phyloP scores from a whole-genome alignment of 2,113 vertebrate genomes.

The Apteryx owenii region DNA sequence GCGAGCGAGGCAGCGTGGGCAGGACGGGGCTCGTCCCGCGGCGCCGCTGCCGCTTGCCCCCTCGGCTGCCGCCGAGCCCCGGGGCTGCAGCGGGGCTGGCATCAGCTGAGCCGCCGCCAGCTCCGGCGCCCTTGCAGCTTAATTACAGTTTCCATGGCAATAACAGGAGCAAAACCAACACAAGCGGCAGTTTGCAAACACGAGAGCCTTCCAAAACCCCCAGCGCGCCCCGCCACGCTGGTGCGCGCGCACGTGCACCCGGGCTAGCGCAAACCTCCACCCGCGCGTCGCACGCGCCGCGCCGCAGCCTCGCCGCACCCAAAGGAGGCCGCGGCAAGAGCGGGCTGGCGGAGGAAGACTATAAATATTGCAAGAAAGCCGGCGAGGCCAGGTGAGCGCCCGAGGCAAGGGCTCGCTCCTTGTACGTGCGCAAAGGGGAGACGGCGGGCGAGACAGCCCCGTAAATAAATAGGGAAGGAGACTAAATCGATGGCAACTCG shows the following conservation, averaged over 20 bases:
- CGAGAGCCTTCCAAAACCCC: background rate
- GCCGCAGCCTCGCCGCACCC: background rate
- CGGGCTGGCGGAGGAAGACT: background rate
- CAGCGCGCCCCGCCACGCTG: fast-evolving
- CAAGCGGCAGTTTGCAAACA: conserved; percentile 53
- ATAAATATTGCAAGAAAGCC: too few relatives aligned
- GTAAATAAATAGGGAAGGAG: conserved; percentile 23
- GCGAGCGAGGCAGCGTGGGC: background rate
- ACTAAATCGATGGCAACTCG: conserved; percentile 2
- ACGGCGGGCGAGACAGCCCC: background rate
- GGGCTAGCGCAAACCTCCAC: background rate
- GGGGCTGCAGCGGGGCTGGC: background rate
- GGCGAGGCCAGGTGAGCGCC: background rate
- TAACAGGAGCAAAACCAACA: conserved; percentile 5
- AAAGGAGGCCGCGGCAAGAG: background rate
- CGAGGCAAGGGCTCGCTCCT: fast-evolving
- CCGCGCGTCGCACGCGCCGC: background rate
- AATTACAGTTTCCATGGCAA: conserved; percentile 71
- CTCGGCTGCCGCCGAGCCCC: background rate
- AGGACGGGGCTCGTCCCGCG: background rate
- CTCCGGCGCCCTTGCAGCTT: background rate
- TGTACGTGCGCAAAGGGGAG: fast-evolving
- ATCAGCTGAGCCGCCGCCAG: background rate
- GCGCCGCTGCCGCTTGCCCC: background rate
- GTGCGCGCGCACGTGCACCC: fast-evolving